Conservation (phyloP, 2,797 vertebrate genomes). For the Artibeus jamaicensis region DNA sequence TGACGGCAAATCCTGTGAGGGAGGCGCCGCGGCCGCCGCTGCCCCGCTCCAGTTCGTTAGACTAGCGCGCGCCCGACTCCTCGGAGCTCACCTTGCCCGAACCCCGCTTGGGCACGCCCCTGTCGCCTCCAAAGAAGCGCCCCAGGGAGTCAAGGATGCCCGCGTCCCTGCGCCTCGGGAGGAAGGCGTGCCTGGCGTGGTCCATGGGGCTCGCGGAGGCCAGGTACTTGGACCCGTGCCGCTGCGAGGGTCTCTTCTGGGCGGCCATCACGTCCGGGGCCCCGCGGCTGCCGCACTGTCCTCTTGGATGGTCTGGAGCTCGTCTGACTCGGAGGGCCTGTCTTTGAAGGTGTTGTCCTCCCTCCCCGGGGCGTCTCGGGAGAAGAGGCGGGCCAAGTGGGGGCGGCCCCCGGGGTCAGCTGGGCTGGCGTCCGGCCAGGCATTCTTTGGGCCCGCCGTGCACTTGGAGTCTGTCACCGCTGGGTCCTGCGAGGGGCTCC, state of each 20-base stretch:
- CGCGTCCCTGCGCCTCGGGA: conserved; percentile 92
- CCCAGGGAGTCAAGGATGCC: conserved; percentile 97
- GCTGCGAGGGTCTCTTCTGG: conserved; percentile 90
- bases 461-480: conserved; percentile 95
- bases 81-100: conserved; percentile 95
- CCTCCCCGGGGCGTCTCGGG: conserved; percentile 98
- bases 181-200: conserved; percentile 88
- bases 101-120: conserved; percentile 92
- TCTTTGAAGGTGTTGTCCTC: conserved; percentile 99
- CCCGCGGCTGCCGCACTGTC: conserved; percentile 91
- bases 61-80: conserved; percentile 69
- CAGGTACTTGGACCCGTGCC: conserved; percentile 89
- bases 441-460: conserved; percentile 90
- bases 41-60: conserved; percentile 40
- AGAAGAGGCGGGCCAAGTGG: conserved; percentile 99
- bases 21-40: not conserved
- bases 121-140: conserved; percentile 97
- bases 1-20: no score
- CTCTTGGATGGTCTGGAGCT: conserved; percentile 98
- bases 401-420: conserved; percentile 93
- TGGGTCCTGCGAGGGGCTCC: conserved; percentile 90
- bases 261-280: conserved; percentile 91
- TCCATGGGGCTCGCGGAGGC: conserved; percentile 94
- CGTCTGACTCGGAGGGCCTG: conserved; percentile 97
- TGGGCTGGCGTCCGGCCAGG: conserved; percentile 89